Conservation (phyloP, 2,797 vertebrate species). For the Esox lucius region DNA sequence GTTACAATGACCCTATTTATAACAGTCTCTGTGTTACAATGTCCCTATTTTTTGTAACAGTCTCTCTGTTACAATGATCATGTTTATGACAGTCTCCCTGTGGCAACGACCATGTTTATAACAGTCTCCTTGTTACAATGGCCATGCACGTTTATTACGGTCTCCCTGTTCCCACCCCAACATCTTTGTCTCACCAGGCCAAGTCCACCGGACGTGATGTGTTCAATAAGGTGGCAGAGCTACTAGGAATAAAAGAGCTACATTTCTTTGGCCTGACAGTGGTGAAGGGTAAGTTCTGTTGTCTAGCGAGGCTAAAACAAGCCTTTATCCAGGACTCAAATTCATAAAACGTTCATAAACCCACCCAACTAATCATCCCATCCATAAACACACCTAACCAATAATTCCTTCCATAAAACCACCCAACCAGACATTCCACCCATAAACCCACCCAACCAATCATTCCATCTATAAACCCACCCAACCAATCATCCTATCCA, state of each 20-base stretch:
- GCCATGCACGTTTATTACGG: slow-evolving; percentile 3
- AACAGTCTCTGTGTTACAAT: too few species aligned
- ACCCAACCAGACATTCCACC: too few species aligned
- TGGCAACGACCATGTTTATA: neutral
- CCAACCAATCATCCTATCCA: too few species aligned
- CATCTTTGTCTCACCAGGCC: slow-evolving; percentile 61
- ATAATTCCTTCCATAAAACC: too few species aligned
- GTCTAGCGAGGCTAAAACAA: neutral
- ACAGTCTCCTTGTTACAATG: neutral
- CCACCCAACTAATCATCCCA: neutral
- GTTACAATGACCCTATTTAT: neutral
- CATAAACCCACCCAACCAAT: neutral
- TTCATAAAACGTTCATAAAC: neutral
- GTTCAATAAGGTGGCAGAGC: slow-evolving; percentile 78
- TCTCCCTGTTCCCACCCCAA: slow-evolving; percentile 10
- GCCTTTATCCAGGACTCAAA: neutral
- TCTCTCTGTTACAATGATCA: too few species aligned
- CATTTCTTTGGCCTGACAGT: slow-evolving; percentile 90
- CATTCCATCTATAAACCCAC: too few species aligned
- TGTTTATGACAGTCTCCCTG: neutral
- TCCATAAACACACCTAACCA: too few species aligned
- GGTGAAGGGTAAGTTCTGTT: slow-evolving; percentile 80
- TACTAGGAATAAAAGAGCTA: slow-evolving; percentile 82
- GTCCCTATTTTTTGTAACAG: too few species aligned
- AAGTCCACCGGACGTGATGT: slow-evolving; percentile 88